Percentiles rank a stretch among this genome's conserved stretches.
These are phyloP conservation scores for Chascanopsetta lugubris DNA, from an alignment of 2,113 vertebrate species.

Conservation along the genomic window DNA sequence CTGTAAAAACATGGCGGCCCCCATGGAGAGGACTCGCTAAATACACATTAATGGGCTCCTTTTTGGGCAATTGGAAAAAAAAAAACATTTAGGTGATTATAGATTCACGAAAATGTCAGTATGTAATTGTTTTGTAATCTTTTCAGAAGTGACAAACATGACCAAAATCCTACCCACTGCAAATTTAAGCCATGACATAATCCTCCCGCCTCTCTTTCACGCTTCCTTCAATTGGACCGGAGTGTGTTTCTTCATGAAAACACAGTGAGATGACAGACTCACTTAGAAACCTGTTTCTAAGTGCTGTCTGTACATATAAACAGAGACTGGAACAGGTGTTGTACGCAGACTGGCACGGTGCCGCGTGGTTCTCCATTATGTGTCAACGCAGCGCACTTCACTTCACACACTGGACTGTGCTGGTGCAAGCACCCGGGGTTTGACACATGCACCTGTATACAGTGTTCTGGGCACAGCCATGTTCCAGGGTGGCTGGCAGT, in stretches of 20 bases:
- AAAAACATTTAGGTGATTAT: too few species aligned
- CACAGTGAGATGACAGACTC: constrained; percentile 37
- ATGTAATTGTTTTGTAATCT: too few species aligned
- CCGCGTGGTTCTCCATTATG: constrained; percentile 8
- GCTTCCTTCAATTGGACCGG: constrained; percentile 20
- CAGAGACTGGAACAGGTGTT: constrained; percentile 46
- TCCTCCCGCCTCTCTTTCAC: too few species aligned
- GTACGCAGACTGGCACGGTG: constrained; percentile 46
- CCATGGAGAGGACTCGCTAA: too few species aligned
- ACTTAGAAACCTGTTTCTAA: constrained; percentile 18
- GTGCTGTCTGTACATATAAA: constrained; percentile 13
- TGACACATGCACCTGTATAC: constrained; percentile 21
- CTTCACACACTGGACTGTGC: constrained; percentile 19
- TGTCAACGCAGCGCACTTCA: constrained; percentile 12
- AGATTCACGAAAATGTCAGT: too few species aligned
- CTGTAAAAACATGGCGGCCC: too few species aligned
- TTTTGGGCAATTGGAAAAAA: too few species aligned
- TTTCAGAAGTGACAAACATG: too few species aligned
- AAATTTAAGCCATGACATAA: too few species aligned
- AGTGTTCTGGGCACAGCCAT: constrained; percentile 43
- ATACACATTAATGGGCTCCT: too few species aligned
- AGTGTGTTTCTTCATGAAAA: constrained; percentile 29
- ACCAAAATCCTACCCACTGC: too few species aligned
- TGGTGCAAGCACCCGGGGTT: not conserved
- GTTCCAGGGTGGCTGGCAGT: constrained; percentile 30